Conservation (phyloP, 92 coral and sea anemone genomes). For the Nematostella vectensis region DNA sequence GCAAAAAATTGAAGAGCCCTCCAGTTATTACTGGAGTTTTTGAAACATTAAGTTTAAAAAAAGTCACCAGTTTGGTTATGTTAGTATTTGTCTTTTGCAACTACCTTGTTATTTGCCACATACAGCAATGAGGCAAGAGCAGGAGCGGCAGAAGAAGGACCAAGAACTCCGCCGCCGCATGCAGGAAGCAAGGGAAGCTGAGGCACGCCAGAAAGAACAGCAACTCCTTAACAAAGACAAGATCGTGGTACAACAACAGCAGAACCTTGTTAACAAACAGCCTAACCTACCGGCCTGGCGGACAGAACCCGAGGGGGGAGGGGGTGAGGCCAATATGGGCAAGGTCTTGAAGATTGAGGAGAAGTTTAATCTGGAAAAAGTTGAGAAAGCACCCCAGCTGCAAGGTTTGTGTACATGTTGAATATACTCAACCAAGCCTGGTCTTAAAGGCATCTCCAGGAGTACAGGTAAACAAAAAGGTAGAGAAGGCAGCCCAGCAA, state of each 20-base stretch:
- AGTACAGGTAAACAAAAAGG: too few species aligned
- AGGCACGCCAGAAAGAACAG: conserved; percentile 55
- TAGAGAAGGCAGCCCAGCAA: too few species aligned
- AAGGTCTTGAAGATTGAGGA: background rate
- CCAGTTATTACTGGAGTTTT: too few species aligned
- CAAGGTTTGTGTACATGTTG: too few species aligned
- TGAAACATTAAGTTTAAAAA: too few species aligned
- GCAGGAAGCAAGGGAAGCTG: conserved; percentile 73
- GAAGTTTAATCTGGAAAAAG: background rate
- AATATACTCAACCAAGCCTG: too few species aligned
- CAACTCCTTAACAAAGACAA: conserved; percentile 81
- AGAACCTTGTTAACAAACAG: conserved; percentile 12
- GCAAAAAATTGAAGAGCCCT: too few species aligned
- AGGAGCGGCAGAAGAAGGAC: conserved; percentile 83
- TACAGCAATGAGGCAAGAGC: conserved; percentile 89
- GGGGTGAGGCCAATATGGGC: background rate
- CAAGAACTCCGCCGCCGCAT: conserved; percentile 85
- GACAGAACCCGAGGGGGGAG: conserved; percentile 1
- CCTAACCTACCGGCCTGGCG: background rate
- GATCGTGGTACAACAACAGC: conserved; percentile 32
- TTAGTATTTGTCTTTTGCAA: too few species aligned
- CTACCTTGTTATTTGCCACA: too few species aligned
- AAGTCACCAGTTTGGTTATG: too few species aligned
- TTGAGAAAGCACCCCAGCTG: too few species aligned
- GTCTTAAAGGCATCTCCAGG: too few species aligned